Conservation (phyloP, 2,113 vertebrate genomes). For the Panthera leo region DNA sequence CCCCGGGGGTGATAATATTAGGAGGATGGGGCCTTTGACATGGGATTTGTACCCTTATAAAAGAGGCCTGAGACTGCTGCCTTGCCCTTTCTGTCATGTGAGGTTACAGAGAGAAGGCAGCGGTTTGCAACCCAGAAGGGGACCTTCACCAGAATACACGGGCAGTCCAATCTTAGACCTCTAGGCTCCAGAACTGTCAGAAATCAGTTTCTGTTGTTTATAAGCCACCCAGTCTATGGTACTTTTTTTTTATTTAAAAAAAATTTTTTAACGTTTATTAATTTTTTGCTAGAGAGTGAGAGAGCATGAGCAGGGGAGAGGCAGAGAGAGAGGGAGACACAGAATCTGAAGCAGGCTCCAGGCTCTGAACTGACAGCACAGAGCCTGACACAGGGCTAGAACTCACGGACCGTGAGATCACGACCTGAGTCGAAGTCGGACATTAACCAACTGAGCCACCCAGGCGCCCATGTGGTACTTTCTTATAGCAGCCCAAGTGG, state of each 20-base stretch:
- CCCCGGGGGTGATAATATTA: neutral
- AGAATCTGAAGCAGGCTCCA: too few relatives aligned
- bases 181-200: neutral
- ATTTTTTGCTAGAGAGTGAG: too few relatives aligned
- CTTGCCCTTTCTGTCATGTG: neutral
- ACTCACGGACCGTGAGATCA: too few relatives aligned
- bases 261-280: too few relatives aligned
- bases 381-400: too few relatives aligned
- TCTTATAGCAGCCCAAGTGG: neutral
- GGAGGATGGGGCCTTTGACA: neutral
- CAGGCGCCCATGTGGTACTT: neutral
- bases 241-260: too few relatives aligned
- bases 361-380: too few relatives aligned
- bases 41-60: neutral
- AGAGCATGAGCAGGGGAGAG: too few relatives aligned
- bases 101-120: neutral
- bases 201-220: neutral
- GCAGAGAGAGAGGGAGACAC: too few relatives aligned
- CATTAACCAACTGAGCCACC: too few relatives aligned
- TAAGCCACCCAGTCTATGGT: neutral
- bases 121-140: neutral
- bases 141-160: fast-evolving
- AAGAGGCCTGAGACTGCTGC: neutral
- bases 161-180: neutral
- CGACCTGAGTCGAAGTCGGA: too few relatives aligned